These are phyloP conservation scores for Nemopilema nomurai DNA, from an alignment of 30 jellyfish, hydroid and myxozoan species.

Conservation along the genomic window DNA sequence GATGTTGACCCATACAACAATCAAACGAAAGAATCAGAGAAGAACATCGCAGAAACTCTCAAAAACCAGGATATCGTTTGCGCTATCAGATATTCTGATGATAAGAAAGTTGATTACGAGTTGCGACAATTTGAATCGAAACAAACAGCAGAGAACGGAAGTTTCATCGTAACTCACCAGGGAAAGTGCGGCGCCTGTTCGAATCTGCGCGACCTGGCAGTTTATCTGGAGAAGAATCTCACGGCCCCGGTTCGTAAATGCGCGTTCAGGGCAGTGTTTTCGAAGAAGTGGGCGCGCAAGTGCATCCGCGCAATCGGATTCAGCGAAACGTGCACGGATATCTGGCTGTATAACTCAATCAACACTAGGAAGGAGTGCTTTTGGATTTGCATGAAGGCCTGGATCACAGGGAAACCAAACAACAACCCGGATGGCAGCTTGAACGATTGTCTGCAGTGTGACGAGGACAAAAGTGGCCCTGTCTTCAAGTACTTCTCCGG, in stretches of 20 bases:
- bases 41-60: constrained; percentile 35
- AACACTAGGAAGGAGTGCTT: constrained; percentile 67
- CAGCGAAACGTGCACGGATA: constrained; percentile 59
- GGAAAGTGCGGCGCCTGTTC: constrained; percentile 80
- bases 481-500: constrained; percentile 75
- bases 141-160: constrained; percentile 34
- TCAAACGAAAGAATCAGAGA: constrained; percentile 52
- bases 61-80: constrained; percentile 53
- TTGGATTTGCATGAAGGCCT: constrained; percentile 56
- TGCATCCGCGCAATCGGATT: constrained; percentile 49
- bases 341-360: constrained; percentile 52
- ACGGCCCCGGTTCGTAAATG: constrained; percentile 70
- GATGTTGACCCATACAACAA: constrained; percentile 61
- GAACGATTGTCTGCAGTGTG: constrained; percentile 71
- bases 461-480: constrained; percentile 78
- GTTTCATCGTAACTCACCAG: constrained; percentile 69
- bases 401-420: constrained; percentile 66
- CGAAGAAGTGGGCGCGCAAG: constrained; percentile 44
- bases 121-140: constrained; percentile 38
- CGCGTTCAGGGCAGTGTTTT: constrained; percentile 33
- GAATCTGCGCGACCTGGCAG: constrained; percentile 53
- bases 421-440: constrained; percentile 73
- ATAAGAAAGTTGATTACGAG: constrained; percentile 35
- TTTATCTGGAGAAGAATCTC: constrained; percentile 51
- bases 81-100: constrained; percentile 48